These are phyloP conservation scores for Gryon sp. DNA, from an alignment of 1,140 invertebrate species.

Conservation along the genomic window DNA sequence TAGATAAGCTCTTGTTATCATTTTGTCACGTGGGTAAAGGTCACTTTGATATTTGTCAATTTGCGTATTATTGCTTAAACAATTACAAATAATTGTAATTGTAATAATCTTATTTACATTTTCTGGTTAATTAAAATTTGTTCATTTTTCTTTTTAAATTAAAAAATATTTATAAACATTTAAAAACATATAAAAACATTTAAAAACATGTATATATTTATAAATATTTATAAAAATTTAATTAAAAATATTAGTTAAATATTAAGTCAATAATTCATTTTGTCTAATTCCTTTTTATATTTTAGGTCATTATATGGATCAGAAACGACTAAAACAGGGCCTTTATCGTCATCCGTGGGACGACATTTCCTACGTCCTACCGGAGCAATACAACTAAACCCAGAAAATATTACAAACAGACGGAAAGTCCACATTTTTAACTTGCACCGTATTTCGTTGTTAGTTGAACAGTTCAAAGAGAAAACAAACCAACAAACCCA, in stretches of 20 bases:
- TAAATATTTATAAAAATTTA: conserved; percentile 12
- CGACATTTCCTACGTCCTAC: conserved; percentile 98
- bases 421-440: too few species aligned
- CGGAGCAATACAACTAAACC: conserved; percentile 84
- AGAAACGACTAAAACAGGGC: conserved; percentile 98
- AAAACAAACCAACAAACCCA: conserved; percentile 12
- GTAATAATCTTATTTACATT: too few species aligned
- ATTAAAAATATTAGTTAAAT: conserved; percentile 21
- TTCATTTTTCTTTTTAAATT: too few species aligned
- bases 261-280: background rate
- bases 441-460: conserved; percentile 3
- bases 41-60: too few species aligned
- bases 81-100: too few species aligned
- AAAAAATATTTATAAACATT: conserved; percentile 12
- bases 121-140: too few species aligned
- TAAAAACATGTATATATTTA: conserved; percentile 4
- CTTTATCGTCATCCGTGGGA: conserved; percentile 99
- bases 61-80: too few species aligned
- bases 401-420: too few species aligned
- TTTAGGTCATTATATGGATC: conserved; percentile 97
- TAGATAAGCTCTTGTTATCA: too few species aligned
- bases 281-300: conserved; percentile 1
- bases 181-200: background rate
- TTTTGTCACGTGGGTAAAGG: too few species aligned
- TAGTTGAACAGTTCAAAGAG: conserved; percentile 6